Percentiles rank a stretch among this genome's conserved stretches.
phyloP scores from a whole-genome alignment of 2,797 vertebrate species.

The Pampus argenteus region DNA sequence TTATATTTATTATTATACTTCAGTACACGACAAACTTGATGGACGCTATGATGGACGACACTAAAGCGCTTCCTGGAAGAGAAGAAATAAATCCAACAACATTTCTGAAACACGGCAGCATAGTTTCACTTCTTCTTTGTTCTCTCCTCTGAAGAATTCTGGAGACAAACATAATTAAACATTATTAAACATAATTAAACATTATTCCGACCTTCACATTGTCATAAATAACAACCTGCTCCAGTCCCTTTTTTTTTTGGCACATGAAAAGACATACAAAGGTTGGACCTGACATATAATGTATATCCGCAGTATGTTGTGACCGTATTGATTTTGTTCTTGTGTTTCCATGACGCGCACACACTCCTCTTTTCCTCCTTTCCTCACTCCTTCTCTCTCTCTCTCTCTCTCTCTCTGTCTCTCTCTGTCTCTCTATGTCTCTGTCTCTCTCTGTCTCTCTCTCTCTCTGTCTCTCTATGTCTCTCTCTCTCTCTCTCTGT shows the following conservation, averaged over 20 bases:
- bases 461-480: neutral
- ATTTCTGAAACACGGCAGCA: neutral
- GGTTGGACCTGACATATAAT: conserved; percentile 15
- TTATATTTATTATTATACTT: no score
- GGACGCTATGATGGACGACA: no score
- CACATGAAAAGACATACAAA: neutral
- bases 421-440: neutral
- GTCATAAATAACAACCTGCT: no score
- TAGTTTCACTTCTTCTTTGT: no score
- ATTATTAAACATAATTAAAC: no score
- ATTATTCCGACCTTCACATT: no score
- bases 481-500: neutral
- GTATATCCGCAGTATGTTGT: conserved; percentile 19
- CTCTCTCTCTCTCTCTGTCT: neutral
- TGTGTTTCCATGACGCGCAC: conserved; percentile 12
- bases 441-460: no score
- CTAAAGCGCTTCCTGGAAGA: no score
- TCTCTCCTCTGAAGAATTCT: no score
- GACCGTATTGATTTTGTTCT: conserved; percentile 41
- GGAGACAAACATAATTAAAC: no score
- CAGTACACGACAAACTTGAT: no score
- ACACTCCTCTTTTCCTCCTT: neutral
- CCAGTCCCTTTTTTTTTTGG: no score
- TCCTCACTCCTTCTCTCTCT: neutral
- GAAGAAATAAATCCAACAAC: neutral